Base-by-base conservation (phyloP, 37 sponge, comb jelly and placozoan species). In the Chondrosia reniformis region DNA sequence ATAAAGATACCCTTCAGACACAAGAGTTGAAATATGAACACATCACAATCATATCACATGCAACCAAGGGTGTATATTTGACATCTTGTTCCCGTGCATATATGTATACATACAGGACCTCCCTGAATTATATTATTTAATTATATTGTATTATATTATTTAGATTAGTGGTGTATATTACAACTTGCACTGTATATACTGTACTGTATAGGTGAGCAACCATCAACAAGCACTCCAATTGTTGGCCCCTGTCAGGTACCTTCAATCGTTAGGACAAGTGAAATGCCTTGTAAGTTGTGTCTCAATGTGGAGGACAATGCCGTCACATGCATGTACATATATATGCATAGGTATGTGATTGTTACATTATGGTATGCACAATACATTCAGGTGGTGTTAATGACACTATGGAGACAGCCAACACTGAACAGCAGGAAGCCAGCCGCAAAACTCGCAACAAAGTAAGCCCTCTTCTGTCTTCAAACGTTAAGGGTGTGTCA, bases 341-440 rank as follows among this genome's bases (percentile, higher is more conserved):
- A 49, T 49, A 49, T 19, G 12, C 54, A 49, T 49, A 49, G 54
- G 54, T 17, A 49, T 49, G 54, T 10, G 12, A 63, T 63, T n/a
- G 10, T 63, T n/a, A n/a, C n/a, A n/a, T n/a, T n/a, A n/a, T n/a
- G n/a, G n/a, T n/a, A n/a, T n/a, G n/a, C n/a, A n/a, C 32, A 31
- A 31, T 28, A 63, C 33, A 63, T 63, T 31, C 66, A 63, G 33
- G 66, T 63, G 66, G 54, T 49, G 54, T 19, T 49, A 49, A 17
- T 49, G 54, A 49, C 54, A 49, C 54, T 49, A 49, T 49, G 54
- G 54, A 49, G 54, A 49, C 54, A 19, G 54, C 12, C 54, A 49
- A 49, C 54, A 49, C 54, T 49, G 54, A 49, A 49, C 54, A 49
- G 54, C 54, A 49, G 54, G 54, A 12, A 49, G 54, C 15, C 54